These are phyloP conservation scores for Paedocypris micromegethes DNA, from an alignment of 2,797 vertebrate genomes.

Conservation along the genomic window DNA sequence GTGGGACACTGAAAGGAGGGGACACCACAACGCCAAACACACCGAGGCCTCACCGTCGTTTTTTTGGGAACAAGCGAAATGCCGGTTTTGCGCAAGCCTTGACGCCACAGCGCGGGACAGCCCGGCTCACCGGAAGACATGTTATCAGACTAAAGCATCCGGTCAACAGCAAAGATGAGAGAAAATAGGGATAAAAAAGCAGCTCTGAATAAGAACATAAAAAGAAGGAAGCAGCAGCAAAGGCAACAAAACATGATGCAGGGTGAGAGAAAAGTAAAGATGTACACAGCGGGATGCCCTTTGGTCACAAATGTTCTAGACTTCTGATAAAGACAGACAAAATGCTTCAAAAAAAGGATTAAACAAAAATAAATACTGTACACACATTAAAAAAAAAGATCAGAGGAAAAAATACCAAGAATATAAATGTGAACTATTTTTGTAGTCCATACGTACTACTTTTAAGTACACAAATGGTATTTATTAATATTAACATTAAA, in stretches of 20 bases:
- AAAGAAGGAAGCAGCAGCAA: slow-evolving; percentile 15
- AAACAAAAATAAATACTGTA: not conserved
- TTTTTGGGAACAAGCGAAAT: slow-evolving; percentile 98
- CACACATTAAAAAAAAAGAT: not conserved
- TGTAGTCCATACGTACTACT: not conserved
- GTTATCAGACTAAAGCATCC: slow-evolving; percentile 86
- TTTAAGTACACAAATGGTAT: too few relatives aligned
- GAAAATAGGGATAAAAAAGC: slow-evolving; percentile 27
- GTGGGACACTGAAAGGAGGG: not conserved
- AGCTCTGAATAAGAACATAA: slow-evolving; percentile 34
- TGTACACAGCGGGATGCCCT: not conserved
- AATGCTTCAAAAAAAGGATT: not conserved
- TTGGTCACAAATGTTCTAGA: not conserved
- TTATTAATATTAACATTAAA: too few relatives aligned
- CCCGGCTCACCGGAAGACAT: slow-evolving; percentile 86
- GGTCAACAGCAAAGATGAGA: slow-evolving; percentile 41
- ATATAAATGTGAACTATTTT: not conserved
- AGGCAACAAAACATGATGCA: slow-evolving; percentile 44
- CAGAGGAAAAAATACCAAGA: not conserved
- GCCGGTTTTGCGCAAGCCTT: slow-evolving; percentile 99
- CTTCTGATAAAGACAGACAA: not conserved
- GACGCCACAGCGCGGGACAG: slow-evolving; percentile 98
- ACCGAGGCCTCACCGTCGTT: slow-evolving; percentile 91
- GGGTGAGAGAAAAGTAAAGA: slow-evolving; percentile 36
- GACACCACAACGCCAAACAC: slow-evolving; percentile 67